Conservation (phyloP, 2,888 invertebrate genomes). For the Disparrhopalites patrizii region DNA sequence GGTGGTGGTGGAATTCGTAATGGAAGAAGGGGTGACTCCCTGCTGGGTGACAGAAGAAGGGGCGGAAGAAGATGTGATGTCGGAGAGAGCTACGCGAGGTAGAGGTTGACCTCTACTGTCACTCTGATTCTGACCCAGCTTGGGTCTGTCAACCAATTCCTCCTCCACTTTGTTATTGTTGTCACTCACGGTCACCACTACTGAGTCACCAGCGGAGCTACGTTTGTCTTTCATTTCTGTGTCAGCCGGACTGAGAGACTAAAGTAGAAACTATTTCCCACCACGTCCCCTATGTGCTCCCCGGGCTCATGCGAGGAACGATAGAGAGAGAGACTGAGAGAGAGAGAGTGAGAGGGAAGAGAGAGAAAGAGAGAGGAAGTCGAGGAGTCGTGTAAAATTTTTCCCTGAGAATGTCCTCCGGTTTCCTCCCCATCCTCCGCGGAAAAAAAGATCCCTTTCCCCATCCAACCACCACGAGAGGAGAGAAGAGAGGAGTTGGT, state of each 20-base stretch:
- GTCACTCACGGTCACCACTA: constrained; percentile 16
- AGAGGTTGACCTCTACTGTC: constrained; percentile 32
- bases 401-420: constrained; percentile 19
- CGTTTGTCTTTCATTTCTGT: constrained; percentile 36
- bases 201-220: constrained; percentile 25
- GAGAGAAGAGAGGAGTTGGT: not conserved
- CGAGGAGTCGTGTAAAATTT: constrained; percentile 15
- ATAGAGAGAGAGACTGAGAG: not conserved
- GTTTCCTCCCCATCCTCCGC: constrained; percentile 26
- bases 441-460: constrained; percentile 8
- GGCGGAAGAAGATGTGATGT: not conserved
- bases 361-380: constrained; percentile 15
- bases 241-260: constrained; percentile 27
- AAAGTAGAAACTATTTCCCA: constrained; percentile 14
- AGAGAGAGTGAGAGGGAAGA: constrained; percentile 10
- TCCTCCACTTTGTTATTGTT: constrained; percentile 43
- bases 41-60: not conserved
- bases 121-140: constrained; percentile 43
- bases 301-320: not conserved
- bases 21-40: not conserved
- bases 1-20: constrained; percentile 2
- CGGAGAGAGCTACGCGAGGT: constrained; percentile 19
- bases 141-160: constrained; percentile 37
- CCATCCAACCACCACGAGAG: constrained; percentile 13
- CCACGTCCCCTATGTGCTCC: not conserved